Conservation (phyloP, 2,113 vertebrate genomes). For the Paralichthys olivaceus region DNA sequence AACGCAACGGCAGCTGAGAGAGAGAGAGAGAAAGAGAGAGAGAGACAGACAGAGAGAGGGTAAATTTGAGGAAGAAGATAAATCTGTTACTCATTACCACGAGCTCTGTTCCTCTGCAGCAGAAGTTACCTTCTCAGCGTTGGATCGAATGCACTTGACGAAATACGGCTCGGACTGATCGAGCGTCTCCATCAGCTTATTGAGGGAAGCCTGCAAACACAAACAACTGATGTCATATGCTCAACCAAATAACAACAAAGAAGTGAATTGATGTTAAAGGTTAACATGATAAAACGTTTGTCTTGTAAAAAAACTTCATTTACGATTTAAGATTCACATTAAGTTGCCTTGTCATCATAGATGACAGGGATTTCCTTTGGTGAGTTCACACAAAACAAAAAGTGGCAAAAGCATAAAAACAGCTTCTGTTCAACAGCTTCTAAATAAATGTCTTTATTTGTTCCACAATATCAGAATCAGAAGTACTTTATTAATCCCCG, state of each 20-base stretch:
- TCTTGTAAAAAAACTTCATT: neutral
- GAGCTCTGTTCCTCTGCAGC: neutral
- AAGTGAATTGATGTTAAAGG: neutral
- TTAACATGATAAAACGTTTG: neutral
- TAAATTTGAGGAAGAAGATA: neutral
- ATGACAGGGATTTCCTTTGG: neutral
- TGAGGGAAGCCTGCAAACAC: slow-evolving; percentile 89
- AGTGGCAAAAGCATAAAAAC: too few species aligned
- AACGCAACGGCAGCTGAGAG: slow-evolving; percentile 90
- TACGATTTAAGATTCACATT: neutral
- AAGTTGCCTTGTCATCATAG: neutral
- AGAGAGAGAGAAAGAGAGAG: neutral
- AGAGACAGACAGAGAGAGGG: neutral
- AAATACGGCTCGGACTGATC: slow-evolving; percentile 97
- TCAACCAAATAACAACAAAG: neutral
- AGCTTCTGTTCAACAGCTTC: too few species aligned
- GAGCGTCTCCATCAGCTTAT: slow-evolving; percentile 97
- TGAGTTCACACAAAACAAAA: too few species aligned
- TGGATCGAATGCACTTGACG: slow-evolving; percentile 97
- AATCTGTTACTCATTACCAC: too few species aligned
- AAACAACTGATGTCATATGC: neutral
- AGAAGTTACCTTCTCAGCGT: slow-evolving; percentile 92
- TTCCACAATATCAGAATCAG: too few species aligned
- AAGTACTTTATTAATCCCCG: too few species aligned
- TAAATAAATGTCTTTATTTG: too few species aligned